Evolutionary conservation across 2,888 invertebrate species (phyloP).

Genomic region (Fragum sueziense): DNA sequence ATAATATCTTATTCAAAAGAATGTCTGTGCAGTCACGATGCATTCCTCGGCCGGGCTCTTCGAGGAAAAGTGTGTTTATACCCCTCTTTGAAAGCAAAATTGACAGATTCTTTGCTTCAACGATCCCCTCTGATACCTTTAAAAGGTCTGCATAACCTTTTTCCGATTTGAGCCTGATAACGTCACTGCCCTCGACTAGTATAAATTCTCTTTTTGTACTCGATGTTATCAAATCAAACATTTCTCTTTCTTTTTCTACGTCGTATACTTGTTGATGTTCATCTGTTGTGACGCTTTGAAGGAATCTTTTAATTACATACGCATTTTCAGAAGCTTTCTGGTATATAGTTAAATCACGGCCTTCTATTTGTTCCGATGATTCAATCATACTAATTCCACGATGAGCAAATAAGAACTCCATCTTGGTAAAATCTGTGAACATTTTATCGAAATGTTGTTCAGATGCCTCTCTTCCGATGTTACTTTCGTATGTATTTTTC

Average conservation of each 20-base stretch:
- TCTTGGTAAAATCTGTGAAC: neutral
- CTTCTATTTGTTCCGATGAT: neutral
- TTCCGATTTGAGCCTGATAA: neutral
- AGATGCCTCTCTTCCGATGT: neutral
- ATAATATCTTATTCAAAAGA: neutral
- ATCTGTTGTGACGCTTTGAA: too few relatives aligned
- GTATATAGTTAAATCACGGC: too few relatives aligned
- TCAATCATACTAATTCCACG: neutral
- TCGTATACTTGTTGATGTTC: neutral
- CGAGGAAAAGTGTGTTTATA: neutral
- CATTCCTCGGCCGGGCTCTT: neutral
- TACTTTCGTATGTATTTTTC: neutral
- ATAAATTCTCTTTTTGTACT: neutral
- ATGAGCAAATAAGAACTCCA: neutral
- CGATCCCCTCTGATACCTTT: neutral
- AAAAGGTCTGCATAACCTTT: neutral
- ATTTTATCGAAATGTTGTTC: neutral
- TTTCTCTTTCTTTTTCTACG: neutral
- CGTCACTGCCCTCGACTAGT: neutral
- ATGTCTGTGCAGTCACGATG: neutral
- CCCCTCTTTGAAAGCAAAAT: neutral
- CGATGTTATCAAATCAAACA: neutral
- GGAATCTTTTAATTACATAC: neutral
- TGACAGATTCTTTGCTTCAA: neutral
- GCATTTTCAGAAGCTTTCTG: neutral